Percentiles rank a stretch among this genome's conserved stretches.
phyloP scores from a whole-genome alignment of 2,888 invertebrate species.

The Drosophila pseudotalamancana region DNA sequence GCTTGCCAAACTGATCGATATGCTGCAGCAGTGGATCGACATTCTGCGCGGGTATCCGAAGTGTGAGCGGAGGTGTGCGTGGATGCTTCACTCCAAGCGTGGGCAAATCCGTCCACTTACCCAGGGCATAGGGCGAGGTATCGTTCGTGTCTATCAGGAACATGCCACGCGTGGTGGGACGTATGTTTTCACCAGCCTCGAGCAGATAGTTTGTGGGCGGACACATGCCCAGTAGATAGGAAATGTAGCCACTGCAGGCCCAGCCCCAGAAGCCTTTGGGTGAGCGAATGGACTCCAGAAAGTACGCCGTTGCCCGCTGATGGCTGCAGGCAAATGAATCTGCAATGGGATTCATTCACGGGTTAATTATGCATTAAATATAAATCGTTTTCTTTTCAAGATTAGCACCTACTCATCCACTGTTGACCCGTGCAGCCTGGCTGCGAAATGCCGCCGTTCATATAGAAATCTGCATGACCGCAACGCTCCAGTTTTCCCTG shows the following conservation, averaged over 20 bases:
- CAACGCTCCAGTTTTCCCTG: conserved; percentile 88
- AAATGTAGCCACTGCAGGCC: conserved; percentile 86
- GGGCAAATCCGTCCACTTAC: conserved; percentile 85
- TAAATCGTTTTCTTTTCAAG: neutral
- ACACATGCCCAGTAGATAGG: conserved; percentile 86
- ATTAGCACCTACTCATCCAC: conserved; percentile 59
- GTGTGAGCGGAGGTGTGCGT: conserved; percentile 22
- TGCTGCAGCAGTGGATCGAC: conserved; percentile 77
- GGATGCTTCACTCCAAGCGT: conserved; percentile 68
- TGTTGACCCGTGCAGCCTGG: conserved; percentile 87
- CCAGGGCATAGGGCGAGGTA: conserved; percentile 86
- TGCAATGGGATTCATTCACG: conserved; percentile 46
- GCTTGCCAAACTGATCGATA: conserved; percentile 83
- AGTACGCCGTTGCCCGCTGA: conserved; percentile 87
- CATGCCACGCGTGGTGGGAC: conserved; percentile 84
- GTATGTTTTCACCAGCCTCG: conserved; percentile 85
- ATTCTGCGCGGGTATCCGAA: conserved; percentile 44
- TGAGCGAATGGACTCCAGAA: conserved; percentile 87
- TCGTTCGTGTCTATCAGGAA: conserved; percentile 86
- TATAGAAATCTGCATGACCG: conserved; percentile 90
- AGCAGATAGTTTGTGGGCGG: conserved; percentile 85
- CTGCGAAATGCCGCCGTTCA: conserved; percentile 89
- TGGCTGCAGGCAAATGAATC: conserved; percentile 88
- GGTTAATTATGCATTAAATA: too few relatives aligned
- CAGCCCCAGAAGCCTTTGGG: conserved; percentile 88